Evolutionary conservation across 2,797 vertebrate genomes (phyloP).

Genomic region (Bothrops alternatus): DNA sequence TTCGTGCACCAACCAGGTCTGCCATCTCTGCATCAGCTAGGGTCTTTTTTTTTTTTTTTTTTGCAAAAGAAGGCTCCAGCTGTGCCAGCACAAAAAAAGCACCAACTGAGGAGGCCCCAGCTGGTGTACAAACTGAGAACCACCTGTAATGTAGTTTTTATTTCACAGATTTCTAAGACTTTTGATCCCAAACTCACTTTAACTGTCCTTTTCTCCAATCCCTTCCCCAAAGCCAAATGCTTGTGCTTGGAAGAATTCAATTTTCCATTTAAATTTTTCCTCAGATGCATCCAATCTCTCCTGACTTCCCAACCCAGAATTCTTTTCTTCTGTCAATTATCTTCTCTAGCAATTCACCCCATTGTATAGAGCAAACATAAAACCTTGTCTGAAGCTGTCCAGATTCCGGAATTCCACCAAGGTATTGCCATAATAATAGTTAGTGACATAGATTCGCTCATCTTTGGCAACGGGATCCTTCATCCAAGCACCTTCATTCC

Average conservation of each 20-base stretch:
- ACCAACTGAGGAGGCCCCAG: background rate
- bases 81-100: background rate
- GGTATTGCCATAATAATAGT: constrained; percentile 93
- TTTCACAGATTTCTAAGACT: background rate
- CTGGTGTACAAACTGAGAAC: background rate
- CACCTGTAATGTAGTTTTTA: background rate
- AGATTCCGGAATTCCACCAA: constrained; percentile 92
- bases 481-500: constrained; percentile 96
- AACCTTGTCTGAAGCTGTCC: constrained; percentile 93
- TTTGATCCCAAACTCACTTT: background rate
- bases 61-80: background rate
- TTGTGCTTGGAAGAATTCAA: background rate
- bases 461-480: constrained; percentile 90
- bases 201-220: background rate
- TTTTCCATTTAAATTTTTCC: background rate
- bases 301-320: background rate
- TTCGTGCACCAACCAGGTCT: background rate
- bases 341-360: background rate
- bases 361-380: background rate
- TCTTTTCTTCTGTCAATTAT: background rate
- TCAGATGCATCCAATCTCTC: background rate
- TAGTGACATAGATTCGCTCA: constrained; percentile 90
- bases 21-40: background rate
- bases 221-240: background rate
- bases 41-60: background rate